Evolutionary conservation across 2,888 invertebrate genomes (phyloP).

Genomic region (Sepioteuthis lessoniana): DNA sequence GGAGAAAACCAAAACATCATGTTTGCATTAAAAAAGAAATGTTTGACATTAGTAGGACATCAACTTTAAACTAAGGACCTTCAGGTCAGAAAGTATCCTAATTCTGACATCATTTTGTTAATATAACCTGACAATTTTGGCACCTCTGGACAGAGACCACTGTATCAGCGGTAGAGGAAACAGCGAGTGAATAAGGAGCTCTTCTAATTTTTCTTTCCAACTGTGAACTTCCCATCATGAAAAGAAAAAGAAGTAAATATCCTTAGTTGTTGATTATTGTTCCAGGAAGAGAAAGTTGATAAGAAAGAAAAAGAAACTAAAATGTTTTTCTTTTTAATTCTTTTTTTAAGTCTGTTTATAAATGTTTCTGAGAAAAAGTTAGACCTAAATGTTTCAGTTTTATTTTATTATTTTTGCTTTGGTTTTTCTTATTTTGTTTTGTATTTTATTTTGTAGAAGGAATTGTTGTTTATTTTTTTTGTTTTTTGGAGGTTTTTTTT

Average conservation of each 20-base stretch:
- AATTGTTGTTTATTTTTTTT: too few relatives aligned
- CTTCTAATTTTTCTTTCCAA: background rate
- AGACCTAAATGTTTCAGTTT: background rate
- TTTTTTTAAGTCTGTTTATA: background rate
- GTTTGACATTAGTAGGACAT: background rate
- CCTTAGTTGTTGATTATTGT: background rate
- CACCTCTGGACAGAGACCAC: background rate
- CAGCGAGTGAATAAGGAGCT: background rate
- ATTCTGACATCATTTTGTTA: constrained; percentile 14
- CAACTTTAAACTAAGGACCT: background rate
- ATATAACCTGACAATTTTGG: background rate
- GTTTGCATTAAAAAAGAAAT: background rate
- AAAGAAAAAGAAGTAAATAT: background rate
- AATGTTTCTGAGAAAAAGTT: background rate
- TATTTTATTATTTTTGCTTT: background rate
- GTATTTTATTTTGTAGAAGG: background rate
- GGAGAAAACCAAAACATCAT: background rate
- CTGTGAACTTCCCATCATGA: background rate
- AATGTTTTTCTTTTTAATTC: background rate
- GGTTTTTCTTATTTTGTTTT: background rate
- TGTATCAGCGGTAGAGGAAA: background rate
- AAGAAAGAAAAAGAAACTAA: background rate
- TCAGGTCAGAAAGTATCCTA: background rate
- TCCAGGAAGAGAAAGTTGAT: background rate
- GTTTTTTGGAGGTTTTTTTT: background rate